Evolutionary conservation across 2,113 vertebrate genomes (phyloP).

Genomic region (Gasterosteus nipponicus): DNA sequence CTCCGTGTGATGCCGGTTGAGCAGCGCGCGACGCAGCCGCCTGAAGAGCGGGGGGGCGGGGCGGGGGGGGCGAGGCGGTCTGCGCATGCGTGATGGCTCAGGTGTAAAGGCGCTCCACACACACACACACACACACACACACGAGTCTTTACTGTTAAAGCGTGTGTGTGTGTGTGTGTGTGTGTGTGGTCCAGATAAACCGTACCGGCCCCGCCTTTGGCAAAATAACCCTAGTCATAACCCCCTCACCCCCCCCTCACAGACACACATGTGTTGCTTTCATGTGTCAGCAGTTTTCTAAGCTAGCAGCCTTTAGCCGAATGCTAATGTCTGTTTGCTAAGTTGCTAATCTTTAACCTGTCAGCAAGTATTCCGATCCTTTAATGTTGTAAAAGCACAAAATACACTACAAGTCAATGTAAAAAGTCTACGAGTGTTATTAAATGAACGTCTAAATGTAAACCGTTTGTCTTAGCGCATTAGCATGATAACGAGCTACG

Average conservation of each 20-base stretch:
- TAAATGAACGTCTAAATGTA: too few relatives aligned
- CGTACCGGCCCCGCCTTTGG: slow-evolving; percentile 23
- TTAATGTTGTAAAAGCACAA: too few relatives aligned
- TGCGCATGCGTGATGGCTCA: slow-evolving; percentile 57
- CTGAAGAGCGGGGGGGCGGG: neutral
- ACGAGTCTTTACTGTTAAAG: neutral
- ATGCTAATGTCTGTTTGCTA: too few relatives aligned
- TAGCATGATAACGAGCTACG: too few relatives aligned
- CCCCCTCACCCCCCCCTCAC: too few relatives aligned
- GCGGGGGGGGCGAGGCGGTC: neutral
- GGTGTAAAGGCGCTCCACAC: slow-evolving; percentile 10
- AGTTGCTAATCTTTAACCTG: too few relatives aligned
- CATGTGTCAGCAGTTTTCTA: too few relatives aligned
- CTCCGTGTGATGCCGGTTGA: neutral
- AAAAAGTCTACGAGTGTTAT: too few relatives aligned
- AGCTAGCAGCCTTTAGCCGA: too few relatives aligned
- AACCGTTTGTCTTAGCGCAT: too few relatives aligned
- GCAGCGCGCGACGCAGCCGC: neutral
- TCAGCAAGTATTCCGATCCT: too few relatives aligned
- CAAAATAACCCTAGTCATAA: slow-evolving; percentile 2
- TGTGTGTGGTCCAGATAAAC: slow-evolving; percentile 49
- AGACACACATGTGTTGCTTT: neutral
- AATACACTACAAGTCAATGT: too few relatives aligned
- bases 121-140: slow-evolving; percentile 4
- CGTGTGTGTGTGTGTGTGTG: slow-evolving; percentile 13